Conservation (phyloP, 2,113 vertebrate species). For the Lagopus leucura region DNA sequence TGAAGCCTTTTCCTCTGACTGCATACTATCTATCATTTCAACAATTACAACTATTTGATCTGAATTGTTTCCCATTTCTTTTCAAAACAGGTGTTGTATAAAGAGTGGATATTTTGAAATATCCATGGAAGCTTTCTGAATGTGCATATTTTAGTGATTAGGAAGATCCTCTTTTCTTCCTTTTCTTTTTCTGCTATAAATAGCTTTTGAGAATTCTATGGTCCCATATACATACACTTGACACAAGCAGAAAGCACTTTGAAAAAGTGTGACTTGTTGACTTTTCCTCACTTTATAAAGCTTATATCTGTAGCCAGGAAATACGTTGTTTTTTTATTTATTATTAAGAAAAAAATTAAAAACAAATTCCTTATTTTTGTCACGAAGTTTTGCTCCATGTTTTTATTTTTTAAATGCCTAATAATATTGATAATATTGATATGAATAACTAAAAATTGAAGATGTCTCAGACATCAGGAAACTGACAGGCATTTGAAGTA, state of each 20-base stretch:
- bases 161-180: not conserved
- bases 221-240: not conserved
- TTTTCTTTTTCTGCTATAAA: not conserved
- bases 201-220: not conserved
- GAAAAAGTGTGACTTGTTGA: not conserved
- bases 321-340: not conserved
- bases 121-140: not conserved
- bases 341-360: not conserved
- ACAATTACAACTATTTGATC: not conserved
- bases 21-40: not conserved
- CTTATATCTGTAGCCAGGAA: not conserved
- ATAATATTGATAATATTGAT: not conserved
- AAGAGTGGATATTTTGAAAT: not conserved
- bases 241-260: not conserved
- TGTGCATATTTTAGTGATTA: not conserved
- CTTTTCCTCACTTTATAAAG: not conserved
- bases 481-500: not conserved
- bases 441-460: not conserved
- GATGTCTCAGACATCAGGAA: not conserved
- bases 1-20: not conserved
- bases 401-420: not conserved
- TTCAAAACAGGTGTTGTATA: constrained; percentile 3
- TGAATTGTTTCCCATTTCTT: not conserved
- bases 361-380: not conserved
- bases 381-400: not conserved